phyloP scores from a whole-genome alignment of 92 coral and sea anemone genomes.

The Umimayanthus chanpuru region DNA sequence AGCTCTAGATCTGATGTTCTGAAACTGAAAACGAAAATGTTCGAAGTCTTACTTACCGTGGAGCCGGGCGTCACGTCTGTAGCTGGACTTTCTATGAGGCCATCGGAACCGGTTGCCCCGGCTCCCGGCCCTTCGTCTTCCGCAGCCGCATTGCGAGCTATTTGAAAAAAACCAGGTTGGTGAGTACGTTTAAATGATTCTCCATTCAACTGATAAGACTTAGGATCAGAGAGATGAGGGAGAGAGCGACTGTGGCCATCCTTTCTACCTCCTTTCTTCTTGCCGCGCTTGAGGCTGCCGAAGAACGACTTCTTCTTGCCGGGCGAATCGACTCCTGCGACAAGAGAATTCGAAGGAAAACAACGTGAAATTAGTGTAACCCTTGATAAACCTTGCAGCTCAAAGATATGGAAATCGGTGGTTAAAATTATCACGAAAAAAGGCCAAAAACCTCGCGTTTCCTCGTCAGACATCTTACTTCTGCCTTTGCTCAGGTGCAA shows the following conservation, averaged over 20 bases:
- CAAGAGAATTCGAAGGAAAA: conserved; percentile 60
- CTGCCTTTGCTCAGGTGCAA: conserved; percentile 57
- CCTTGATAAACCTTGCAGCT: background rate
- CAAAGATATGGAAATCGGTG: background rate
- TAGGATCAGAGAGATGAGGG: conserved; percentile 85
- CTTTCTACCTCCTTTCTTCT: conserved; percentile 91
- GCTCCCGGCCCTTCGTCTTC: conserved; percentile 81
- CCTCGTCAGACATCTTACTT: conserved; percentile 98
- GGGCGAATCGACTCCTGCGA: conserved; percentile 66
- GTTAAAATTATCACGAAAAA: conserved; percentile 38
- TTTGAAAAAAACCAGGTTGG: conserved; percentile 84
- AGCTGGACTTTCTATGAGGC: conserved; percentile 84
- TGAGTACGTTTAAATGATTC: conserved; percentile 71
- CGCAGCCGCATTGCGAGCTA: conserved; percentile 80
- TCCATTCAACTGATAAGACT: conserved; percentile 68
- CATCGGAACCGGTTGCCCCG: conserved; percentile 66
- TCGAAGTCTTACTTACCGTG: conserved; percentile 67
- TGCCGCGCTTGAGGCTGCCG: conserved; percentile 82
- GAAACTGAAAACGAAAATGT: background rate
- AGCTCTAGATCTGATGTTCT: background rate
- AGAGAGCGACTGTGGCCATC: conserved; percentile 78
- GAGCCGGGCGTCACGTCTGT: conserved; percentile 95
- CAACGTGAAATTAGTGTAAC: conserved; percentile 33
- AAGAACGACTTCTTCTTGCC: conserved; percentile 87
- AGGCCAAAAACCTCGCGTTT: conserved; percentile 80